Evolutionary conservation across 2,113 vertebrate species (phyloP).

Genomic region (Rhinolophus sinicus): DNA sequence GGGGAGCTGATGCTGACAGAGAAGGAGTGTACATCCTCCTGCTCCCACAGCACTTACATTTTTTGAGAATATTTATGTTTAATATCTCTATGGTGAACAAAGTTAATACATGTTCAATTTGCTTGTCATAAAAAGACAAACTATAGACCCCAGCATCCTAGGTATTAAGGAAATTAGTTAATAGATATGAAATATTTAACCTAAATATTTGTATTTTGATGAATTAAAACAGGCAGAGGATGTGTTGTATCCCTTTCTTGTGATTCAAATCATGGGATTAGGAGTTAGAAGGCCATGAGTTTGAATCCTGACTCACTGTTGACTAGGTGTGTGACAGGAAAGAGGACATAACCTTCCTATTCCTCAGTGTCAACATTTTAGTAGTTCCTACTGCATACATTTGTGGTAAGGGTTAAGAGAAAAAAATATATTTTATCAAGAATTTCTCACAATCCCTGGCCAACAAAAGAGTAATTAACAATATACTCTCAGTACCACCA

Average conservation of each 20-base stretch:
- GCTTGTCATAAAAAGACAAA: neutral
- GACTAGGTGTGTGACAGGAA: neutral
- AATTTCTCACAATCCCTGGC: neutral
- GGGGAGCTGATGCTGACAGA: fast-evolving
- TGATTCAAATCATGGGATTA: neutral
- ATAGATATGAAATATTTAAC: neutral
- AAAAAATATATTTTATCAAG: neutral
- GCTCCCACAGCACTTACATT: neutral
- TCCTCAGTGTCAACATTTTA: neutral
- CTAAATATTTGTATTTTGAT: neutral
- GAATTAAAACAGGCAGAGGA: neutral
- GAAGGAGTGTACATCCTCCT: neutral
- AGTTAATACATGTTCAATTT: neutral
- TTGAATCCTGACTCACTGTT: neutral
- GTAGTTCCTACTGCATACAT: neutral
- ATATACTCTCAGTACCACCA: neutral
- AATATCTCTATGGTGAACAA: neutral
- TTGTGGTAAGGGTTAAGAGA: neutral
- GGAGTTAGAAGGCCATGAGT: neutral
- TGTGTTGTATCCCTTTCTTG: neutral
- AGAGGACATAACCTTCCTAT: neutral
- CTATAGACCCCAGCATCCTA: neutral
- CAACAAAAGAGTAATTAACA: neutral
- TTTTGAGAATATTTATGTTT: neutral
- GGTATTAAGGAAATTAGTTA: neutral